Evolutionary conservation across 2,113 vertebrate genomes (phyloP).

Genomic region (Corydoras maculifer): DNA sequence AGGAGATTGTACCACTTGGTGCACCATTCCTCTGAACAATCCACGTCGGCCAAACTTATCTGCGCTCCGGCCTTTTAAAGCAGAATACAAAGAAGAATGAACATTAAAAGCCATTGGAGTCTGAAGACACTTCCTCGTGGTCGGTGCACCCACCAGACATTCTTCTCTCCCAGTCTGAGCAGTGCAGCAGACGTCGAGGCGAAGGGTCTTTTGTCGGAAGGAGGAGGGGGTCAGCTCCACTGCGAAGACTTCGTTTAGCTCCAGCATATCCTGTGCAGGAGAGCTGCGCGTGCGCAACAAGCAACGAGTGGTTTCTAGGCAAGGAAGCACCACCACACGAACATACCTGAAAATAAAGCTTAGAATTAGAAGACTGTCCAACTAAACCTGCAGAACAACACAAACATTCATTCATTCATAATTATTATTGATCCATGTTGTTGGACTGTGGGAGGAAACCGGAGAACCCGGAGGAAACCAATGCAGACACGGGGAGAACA

Average conservation of each 20-base stretch:
- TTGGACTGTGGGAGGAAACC: too few species aligned
- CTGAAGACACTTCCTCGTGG: background rate
- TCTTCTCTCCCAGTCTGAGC: conserved; percentile 75
- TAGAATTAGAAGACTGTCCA: background rate
- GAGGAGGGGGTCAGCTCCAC: conserved; percentile 76
- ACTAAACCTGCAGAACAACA: background rate
- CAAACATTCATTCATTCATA: too few species aligned
- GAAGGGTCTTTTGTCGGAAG: conserved; percentile 86
- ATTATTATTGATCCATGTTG: too few species aligned
- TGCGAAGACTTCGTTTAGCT: conserved; percentile 82
- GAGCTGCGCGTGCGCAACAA: conserved; percentile 78
- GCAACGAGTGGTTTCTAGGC: conserved; percentile 78
- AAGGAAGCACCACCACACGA: conserved; percentile 82
- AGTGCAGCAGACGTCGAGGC: conserved; percentile 80
- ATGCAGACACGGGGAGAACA: too few species aligned
- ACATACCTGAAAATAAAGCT: conserved; percentile 66
- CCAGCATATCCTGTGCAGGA: conserved; percentile 62
- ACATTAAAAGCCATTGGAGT: too few species aligned
- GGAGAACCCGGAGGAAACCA: too few species aligned
- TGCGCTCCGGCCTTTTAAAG: conserved; percentile 81
- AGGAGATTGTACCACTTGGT: conserved; percentile 92
- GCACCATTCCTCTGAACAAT: conserved; percentile 73
- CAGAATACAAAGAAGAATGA: background rate
- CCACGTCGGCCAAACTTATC: conserved; percentile 87
- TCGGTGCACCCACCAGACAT: conserved; percentile 73